Percentiles rank a stretch among this genome's conserved stretches.
Conservation (phyloP, 1,140 invertebrate species). For the Drosophila takahashii region DNA sequence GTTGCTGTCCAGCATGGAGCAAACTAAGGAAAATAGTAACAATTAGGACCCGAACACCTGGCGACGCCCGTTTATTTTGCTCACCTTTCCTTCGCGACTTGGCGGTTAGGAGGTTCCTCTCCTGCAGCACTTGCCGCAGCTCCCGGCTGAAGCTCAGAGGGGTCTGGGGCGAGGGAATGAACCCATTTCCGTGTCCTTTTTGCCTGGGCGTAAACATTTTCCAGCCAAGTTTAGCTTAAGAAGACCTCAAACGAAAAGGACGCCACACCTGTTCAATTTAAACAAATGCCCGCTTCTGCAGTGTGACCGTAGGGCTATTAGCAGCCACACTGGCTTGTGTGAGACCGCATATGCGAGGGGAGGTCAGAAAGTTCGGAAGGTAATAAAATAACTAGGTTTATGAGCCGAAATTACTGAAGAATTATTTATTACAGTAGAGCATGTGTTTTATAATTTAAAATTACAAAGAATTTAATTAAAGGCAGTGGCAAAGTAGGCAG, state of each 20-base stretch:
- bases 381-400: not conserved
- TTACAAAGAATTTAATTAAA: too few species aligned
- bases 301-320: not conserved
- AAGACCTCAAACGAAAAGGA: constrained; percentile 45
- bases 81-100: constrained; percentile 87
- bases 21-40: constrained; percentile 31
- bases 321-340: not conserved
- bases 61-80: constrained; percentile 20
- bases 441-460: too few species aligned
- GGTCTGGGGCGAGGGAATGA: constrained; percentile 65
- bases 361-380: not conserved
- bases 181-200: constrained; percentile 33
- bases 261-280: constrained; percentile 65
- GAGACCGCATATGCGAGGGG: not conserved
- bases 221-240: constrained; percentile 7
- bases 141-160: constrained; percentile 87
- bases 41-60: constrained; percentile 11
- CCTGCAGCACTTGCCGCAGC: constrained; percentile 87
- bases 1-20: constrained; percentile 67
- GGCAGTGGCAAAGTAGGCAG: too few species aligned
- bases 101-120: constrained; percentile 88
- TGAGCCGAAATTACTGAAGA: too few species aligned
- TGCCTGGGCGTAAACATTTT: constrained; percentile 68
- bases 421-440: too few species aligned
- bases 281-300: constrained; percentile 45